Evolutionary conservation across 1,140 invertebrate species (phyloP).

Genomic region (Solen grandis): DNA sequence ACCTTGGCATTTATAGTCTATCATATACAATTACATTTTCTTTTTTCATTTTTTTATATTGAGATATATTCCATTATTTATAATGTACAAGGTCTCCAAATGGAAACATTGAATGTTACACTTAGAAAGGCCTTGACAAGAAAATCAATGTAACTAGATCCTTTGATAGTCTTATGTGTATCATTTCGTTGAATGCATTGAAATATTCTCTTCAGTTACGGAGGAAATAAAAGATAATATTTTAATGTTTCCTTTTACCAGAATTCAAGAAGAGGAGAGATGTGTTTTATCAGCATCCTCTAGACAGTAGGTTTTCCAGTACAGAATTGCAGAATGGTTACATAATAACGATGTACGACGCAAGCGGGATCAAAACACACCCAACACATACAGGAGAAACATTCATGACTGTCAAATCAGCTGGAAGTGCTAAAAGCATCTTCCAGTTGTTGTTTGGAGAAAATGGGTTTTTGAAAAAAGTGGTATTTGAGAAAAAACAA

Average conservation of each 20-base stretch:
- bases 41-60: too few species aligned
- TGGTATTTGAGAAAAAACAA: not conserved
- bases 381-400: constrained; percentile 8
- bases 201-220: not conserved
- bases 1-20: not conserved
- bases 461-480: constrained; percentile 15
- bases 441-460: not conserved
- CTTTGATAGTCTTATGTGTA: not conserved
- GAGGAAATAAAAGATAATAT: not conserved
- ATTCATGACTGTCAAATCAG: not conserved
- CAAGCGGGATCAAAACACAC: not conserved
- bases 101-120: too few species aligned
- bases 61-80: too few species aligned
- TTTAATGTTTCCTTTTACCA: not conserved
- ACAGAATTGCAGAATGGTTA: constrained; percentile 3
- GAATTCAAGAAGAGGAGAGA: not conserved
- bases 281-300: constrained; percentile 10
- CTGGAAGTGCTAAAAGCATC: not conserved
- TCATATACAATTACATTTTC: too few species aligned
- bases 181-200: not conserved
- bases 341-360: not conserved
- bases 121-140: too few species aligned
- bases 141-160: not conserved
- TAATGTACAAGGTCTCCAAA: too few species aligned
- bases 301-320: not conserved